Conservation (phyloP, 2,797 vertebrate genomes). For the Streptopelia turtur region DNA sequence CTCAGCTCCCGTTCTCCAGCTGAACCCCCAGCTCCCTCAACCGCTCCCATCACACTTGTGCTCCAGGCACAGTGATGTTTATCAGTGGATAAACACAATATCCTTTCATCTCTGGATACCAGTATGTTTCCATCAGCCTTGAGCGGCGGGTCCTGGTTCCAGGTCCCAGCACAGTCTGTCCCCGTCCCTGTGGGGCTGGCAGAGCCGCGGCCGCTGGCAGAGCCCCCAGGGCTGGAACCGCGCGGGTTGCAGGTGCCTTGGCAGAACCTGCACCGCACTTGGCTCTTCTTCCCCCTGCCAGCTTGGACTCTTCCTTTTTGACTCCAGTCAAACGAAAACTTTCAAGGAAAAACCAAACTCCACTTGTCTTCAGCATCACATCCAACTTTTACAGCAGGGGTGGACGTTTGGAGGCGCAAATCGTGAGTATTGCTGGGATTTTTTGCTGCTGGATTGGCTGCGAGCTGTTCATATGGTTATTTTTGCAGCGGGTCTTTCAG, state of each 20-base stretch:
- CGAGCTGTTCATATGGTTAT: neutral
- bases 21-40: too few relatives aligned
- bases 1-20: too few relatives aligned
- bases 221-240: constrained; percentile 69
- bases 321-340: constrained; percentile 55
- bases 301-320: constrained; percentile 55
- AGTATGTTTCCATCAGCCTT: constrained; percentile 7
- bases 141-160: constrained; percentile 54
- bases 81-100: neutral
- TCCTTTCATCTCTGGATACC: neutral
- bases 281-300: constrained; percentile 47
- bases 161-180: constrained; percentile 75
- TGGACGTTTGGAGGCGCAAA: neutral
- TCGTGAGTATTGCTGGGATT: neutral
- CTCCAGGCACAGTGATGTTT: too few relatives aligned
- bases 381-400: neutral
- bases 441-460: neutral
- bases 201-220: constrained; percentile 65
- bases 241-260: constrained; percentile 79
- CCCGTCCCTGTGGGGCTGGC: constrained; percentile 66
- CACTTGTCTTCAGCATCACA: neutral
- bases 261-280: constrained; percentile 52
- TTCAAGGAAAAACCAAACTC: constrained; percentile 10
- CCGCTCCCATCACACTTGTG: too few relatives aligned
- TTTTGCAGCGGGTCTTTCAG: neutral